Evolutionary conservation across 1,140 invertebrate species (phyloP).

Genomic region (Thaumetopoea pityocampa): DNA sequence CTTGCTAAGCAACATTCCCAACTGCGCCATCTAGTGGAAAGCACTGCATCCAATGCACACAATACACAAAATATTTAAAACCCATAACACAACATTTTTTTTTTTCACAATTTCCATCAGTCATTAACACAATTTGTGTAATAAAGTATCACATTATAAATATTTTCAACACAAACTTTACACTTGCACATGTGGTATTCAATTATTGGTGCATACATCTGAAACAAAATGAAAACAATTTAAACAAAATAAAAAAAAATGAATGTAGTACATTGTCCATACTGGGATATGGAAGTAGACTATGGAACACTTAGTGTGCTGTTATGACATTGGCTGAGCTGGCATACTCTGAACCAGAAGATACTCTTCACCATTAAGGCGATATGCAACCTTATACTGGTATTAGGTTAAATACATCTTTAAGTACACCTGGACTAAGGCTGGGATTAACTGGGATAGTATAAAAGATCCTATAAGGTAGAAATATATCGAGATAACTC

Average conservation of each 20-base stretch:
- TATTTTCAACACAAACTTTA: slow-evolving; percentile 41
- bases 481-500: too few relatives aligned
- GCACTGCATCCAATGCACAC: slow-evolving; percentile 69
- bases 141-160: slow-evolving; percentile 35
- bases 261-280: too few relatives aligned
- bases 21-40: slow-evolving; percentile 56
- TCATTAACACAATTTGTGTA: slow-evolving; percentile 33
- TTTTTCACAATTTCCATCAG: slow-evolving; percentile 44
- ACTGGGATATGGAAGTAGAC: too few relatives aligned
- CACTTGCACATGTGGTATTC: slow-evolving; percentile 53
- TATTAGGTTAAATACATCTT: too few relatives aligned
- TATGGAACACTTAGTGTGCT: too few relatives aligned
- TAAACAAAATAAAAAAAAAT: slow-evolving; percentile 2
- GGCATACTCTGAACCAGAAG: too few relatives aligned
- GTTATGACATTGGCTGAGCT: too few relatives aligned
- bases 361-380: too few relatives aligned
- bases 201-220: slow-evolving; percentile 53
- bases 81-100: slow-evolving; percentile 31
- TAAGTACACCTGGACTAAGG: too few relatives aligned
- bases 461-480: too few relatives aligned
- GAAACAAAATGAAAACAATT: slow-evolving; percentile 44
- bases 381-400: too few relatives aligned
- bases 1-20: slow-evolving; percentile 46
- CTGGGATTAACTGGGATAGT: too few relatives aligned
- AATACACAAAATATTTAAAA: slow-evolving; percentile 23